Percentiles rank a stretch among this genome's conserved stretches.
Evolutionary conservation across 2,113 vertebrate species (phyloP).

Genomic region (Gopherus flavomarginatus): DNA sequence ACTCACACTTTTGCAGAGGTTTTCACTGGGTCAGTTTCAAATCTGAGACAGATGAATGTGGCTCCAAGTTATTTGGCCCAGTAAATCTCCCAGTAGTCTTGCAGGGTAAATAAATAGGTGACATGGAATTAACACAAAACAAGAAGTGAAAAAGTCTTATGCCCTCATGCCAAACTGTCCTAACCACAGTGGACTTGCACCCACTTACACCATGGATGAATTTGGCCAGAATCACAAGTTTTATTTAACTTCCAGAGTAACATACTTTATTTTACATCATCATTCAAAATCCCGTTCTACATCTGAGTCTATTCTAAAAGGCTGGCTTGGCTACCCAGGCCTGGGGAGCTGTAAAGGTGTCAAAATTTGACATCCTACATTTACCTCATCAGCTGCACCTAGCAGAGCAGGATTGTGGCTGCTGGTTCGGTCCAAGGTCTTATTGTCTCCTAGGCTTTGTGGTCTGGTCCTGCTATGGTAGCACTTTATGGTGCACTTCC

Average conservation of each 20-base stretch:
- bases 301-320: neutral
- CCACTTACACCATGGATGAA: neutral
- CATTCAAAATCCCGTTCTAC: neutral
- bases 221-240: neutral
- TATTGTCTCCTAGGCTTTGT: accelerated
- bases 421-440: neutral
- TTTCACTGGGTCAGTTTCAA: neutral
- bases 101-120: neutral
- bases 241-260: neutral
- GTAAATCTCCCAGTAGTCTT: neutral
- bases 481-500: neutral
- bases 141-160: neutral
- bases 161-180: neutral
- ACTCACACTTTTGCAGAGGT: neutral
- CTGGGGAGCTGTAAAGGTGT: neutral
- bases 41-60: neutral
- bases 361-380: neutral
- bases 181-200: neutral
- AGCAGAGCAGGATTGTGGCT: neutral
- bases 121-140: neutral
- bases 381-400: neutral
- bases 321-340: neutral
- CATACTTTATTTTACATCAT: neutral
- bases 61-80: neutral
- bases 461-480: neutral